Conservation (phyloP, 2,888 invertebrate genomes). For the Erebia epiphron region DNA sequence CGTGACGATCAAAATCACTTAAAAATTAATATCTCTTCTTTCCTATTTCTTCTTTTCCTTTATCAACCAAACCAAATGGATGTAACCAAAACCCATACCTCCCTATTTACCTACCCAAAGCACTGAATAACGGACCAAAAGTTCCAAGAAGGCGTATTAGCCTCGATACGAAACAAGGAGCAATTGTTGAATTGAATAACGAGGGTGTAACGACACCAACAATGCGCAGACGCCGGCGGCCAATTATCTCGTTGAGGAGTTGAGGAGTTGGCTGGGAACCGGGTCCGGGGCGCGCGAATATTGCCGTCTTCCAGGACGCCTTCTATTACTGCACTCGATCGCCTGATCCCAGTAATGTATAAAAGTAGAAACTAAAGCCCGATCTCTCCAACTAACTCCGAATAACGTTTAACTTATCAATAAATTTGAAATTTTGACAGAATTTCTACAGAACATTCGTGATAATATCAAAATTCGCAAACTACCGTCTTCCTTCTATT, state of each 20-base stretch:
- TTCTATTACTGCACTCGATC: slow-evolving; percentile 32
- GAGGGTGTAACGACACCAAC: slow-evolving; percentile 78
- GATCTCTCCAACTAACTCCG: too few relatives aligned
- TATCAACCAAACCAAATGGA: not conserved
- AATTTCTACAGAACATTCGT: too few relatives aligned
- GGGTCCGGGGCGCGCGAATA: slow-evolving; percentile 58
- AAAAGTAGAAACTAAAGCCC: too few relatives aligned
- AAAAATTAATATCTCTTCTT: too few relatives aligned
- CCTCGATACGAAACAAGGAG: slow-evolving; percentile 75
- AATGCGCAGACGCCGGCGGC: slow-evolving; percentile 63
- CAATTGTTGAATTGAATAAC: slow-evolving; percentile 79
- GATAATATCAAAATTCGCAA: too few relatives aligned
- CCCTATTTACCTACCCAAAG: not conserved
- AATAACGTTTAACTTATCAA: too few relatives aligned
- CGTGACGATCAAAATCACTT: too few relatives aligned
- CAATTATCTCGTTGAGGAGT: slow-evolving; percentile 74
- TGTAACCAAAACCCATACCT: not conserved
- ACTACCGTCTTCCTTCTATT: slow-evolving; percentile 43
- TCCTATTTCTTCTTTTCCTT: too few relatives aligned
- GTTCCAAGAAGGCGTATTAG: slow-evolving; percentile 54
- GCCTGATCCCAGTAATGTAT: slow-evolving; percentile 8
- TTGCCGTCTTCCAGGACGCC: slow-evolving; percentile 46
- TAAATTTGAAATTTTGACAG: too few relatives aligned
- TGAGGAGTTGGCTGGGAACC: slow-evolving; percentile 69
- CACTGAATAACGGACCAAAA: slow-evolving; percentile 12